Base-by-base conservation (phyloP, 2,797 vertebrate species). In the Tinamus major region DNA sequence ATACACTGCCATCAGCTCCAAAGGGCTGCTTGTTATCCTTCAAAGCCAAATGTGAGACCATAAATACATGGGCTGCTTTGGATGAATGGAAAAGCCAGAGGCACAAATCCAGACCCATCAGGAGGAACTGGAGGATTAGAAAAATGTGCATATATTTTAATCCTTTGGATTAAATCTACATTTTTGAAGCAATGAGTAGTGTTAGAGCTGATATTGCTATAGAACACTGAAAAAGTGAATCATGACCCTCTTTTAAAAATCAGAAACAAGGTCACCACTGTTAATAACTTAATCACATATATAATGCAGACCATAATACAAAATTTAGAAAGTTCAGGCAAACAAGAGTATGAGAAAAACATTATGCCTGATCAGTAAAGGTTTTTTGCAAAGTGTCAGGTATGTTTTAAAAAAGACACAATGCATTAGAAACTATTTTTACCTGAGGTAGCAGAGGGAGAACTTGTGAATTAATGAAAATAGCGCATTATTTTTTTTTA, bases 1-100 rank as follows among this genome's bases (percentile, higher is more conserved):
- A 93, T 82, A 87, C 53, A 81, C 2, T 84, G 87, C 41, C 80
- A 93, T 29, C 68, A 75, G 46, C 46, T 93, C 87, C 4, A 14
- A 96, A 89, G 44, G 75, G 63, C 42, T 31, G 68, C 79, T 93
- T 92, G 53, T 89, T 84, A 94, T 90, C 70, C 90, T 96, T 94
- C 69, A 85, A 92, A 94, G 80, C 76, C 76, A 90, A 85, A 85
- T 67, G 59, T 75, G 90, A 87, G 71, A 65, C 69, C 62, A 89
- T 79, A 91, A 94, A 90, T 89, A 88, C 79, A 68, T 42, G 41
- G 46, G 75, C 31, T 87, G 44, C 76, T 76, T 81, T 72, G 82
- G 67, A 92, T 2, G 5, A 63, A 61, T 59, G 80, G 65, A 92
- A 94, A 91, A 93, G 20, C 85, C 82, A 80, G 69, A 86, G 67